Conservation (phyloP, 1,140 invertebrate species). For the Halictus rubicundus region DNA sequence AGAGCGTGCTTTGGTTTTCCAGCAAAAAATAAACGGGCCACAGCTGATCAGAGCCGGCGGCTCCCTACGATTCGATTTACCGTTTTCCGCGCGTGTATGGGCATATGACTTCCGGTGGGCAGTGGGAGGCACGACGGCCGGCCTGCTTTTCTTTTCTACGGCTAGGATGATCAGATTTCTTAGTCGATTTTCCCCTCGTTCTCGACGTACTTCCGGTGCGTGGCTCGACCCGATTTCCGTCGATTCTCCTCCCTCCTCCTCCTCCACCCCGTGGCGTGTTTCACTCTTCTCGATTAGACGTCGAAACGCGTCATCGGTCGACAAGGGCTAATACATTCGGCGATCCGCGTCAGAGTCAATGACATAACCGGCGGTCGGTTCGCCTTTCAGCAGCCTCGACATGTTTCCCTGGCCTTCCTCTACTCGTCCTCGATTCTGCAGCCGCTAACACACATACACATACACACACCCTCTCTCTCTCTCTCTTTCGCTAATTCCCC, state of each 20-base stretch:
- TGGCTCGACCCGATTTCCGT: conserved; percentile 3
- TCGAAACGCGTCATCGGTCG: conserved; percentile 60
- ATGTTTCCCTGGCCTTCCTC: conserved; percentile 61
- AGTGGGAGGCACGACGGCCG: conserved; percentile 59
- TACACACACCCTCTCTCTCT: background rate
- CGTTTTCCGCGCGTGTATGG: conserved; percentile 79
- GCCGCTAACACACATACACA: background rate
- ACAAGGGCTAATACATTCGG: conserved; percentile 62
- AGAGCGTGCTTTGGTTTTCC: conserved; percentile 21
- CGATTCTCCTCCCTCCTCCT: conserved; percentile 19
- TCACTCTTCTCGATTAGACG: conserved; percentile 41
- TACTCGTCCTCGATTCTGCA: conserved; percentile 21
- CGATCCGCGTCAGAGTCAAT: conserved; percentile 66
- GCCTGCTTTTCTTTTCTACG: conserved; percentile 40
- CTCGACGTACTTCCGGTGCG: conserved; percentile 13
- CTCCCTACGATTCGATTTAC: conserved; percentile 70
- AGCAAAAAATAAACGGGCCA: conserved; percentile 47
- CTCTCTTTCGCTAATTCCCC: too few species aligned
- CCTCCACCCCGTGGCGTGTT: background rate
- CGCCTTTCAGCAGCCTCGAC: conserved; percentile 68
- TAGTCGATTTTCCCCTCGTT: conserved; percentile 6
- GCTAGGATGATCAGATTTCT: conserved; percentile 9
- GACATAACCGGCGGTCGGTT: conserved; percentile 70
- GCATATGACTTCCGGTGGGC: conserved; percentile 79
- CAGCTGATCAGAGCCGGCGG: conserved; percentile 30